These are phyloP conservation scores for Campylorhamphus procurvoides DNA, from an alignment of 2,113 vertebrate species.

Conservation along the genomic window DNA sequence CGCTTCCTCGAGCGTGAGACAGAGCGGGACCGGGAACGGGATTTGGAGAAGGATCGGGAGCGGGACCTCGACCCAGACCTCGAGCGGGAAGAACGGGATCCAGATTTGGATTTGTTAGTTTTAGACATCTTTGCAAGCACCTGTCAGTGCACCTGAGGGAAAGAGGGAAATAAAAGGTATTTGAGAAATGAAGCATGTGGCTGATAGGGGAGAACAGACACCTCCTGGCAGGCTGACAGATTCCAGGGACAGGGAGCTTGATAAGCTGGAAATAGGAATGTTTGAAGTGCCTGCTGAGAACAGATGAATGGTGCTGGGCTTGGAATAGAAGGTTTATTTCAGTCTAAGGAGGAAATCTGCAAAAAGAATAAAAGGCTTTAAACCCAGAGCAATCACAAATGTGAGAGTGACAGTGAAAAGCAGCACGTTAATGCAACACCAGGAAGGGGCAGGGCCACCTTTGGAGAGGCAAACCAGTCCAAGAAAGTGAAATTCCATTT, in stretches of 20 bases:
- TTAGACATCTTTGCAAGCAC: conserved; percentile 87
- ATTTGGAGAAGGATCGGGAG: conserved; percentile 89
- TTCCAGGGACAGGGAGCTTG: background rate
- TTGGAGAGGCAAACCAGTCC: background rate
- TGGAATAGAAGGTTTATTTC: background rate
- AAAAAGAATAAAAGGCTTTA: background rate
- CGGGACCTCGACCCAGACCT: conserved; percentile 88
- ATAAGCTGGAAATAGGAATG: background rate
- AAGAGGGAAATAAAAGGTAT: background rate
- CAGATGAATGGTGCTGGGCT: background rate
- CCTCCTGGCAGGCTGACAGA: background rate
- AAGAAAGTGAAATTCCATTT: background rate
- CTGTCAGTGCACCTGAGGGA: conserved; percentile 62
- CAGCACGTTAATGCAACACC: background rate
- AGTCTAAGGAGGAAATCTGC: background rate
- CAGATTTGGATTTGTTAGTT: conserved; percentile 90
- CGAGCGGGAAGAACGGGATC: conserved; percentile 87
- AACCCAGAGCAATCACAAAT: background rate
- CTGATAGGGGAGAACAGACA: background rate
- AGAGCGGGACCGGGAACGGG: conserved; percentile 88
- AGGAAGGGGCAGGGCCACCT: background rate
- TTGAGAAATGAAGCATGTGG: background rate
- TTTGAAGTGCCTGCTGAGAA: background rate
- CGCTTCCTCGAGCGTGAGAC: conserved; percentile 91
- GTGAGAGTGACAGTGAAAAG: background rate